Conservation (phyloP, 1,140 invertebrate genomes). For the Trialeurodes vaporariorum region DNA sequence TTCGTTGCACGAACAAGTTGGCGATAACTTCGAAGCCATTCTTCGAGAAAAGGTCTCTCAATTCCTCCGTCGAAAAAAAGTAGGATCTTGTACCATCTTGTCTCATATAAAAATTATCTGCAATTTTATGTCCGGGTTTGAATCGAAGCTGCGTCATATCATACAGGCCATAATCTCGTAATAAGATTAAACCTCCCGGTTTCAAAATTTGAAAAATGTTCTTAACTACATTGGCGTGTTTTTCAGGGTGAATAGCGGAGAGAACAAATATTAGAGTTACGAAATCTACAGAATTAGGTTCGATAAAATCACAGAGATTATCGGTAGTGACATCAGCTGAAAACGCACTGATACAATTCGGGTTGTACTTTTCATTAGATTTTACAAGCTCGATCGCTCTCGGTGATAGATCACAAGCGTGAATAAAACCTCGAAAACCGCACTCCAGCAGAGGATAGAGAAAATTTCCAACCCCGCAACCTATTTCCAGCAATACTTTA, state of each 20-base stretch:
- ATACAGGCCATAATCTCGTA: slow-evolving; percentile 95
- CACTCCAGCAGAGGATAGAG: slow-evolving; percentile 85
- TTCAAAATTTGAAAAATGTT: slow-evolving; percentile 60
- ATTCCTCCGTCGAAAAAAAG: slow-evolving; percentile 61
- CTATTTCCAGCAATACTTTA: slow-evolving; percentile 60
- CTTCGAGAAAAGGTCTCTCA: slow-evolving; percentile 45
- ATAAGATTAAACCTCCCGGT: slow-evolving; percentile 72
- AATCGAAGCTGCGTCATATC: slow-evolving; percentile 96
- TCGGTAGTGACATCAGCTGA: slow-evolving; percentile 53
- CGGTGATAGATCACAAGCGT: slow-evolving; percentile 89
- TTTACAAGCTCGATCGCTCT: slow-evolving; percentile 81
- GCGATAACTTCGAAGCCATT: slow-evolving; percentile 54
- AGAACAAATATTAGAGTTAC: slow-evolving; percentile 66
- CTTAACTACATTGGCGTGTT: slow-evolving; percentile 54
- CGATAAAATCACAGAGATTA: slow-evolving; percentile 44
- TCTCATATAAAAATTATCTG: slow-evolving; percentile 89
- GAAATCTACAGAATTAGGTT: slow-evolving; percentile 45
- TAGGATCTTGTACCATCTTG: slow-evolving; percentile 93
- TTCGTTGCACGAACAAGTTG: slow-evolving; percentile 66
- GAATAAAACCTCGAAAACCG: slow-evolving; percentile 56
- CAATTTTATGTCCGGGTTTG: slow-evolving; percentile 80
- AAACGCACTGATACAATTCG: slow-evolving; percentile 58
- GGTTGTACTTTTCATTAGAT: slow-evolving; percentile 48
- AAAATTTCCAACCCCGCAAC: slow-evolving; percentile 96
- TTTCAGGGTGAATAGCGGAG: slow-evolving; percentile 64